phyloP scores from a whole-genome alignment of 2,888 invertebrate genomes.

The Pristionchus fissidentatus region DNA sequence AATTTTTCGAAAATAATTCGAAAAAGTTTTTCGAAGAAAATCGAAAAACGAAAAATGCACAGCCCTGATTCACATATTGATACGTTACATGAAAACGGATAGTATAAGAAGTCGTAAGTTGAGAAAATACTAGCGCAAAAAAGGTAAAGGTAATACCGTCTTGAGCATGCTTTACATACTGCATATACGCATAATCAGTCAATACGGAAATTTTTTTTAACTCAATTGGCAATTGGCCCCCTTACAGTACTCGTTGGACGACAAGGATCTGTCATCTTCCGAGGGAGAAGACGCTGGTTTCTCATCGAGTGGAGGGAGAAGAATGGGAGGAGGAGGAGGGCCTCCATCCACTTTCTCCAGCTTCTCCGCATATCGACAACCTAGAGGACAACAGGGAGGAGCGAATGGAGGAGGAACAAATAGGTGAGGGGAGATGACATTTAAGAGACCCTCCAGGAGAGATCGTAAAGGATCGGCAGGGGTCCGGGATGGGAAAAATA shows the following conservation, averaged over 20 bases:
- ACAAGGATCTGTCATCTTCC: slow-evolving; percentile 51
- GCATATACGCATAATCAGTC: not conserved
- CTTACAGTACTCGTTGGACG: slow-evolving; percentile 64
- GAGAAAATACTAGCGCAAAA: too few species aligned
- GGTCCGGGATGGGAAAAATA: too few species aligned
- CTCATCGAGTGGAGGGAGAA: slow-evolving; percentile 26
- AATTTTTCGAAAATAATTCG: too few species aligned
- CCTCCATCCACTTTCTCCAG: slow-evolving; percentile 41
- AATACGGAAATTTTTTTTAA: not conserved
- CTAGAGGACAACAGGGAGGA: slow-evolving; percentile 6
- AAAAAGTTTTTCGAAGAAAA: too few species aligned
- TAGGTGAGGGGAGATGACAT: too few species aligned
- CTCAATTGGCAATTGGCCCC: not conserved
- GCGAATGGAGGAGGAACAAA: slow-evolving; percentile 10
- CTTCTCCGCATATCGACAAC: slow-evolving; percentile 45
- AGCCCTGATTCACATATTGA: too few species aligned
- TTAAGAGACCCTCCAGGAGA: too few species aligned
- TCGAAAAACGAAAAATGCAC: too few species aligned
- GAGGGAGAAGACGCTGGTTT: slow-evolving; percentile 34
- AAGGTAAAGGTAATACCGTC: too few species aligned
- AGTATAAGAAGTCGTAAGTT: too few species aligned
- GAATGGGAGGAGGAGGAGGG: slow-evolving; percentile 9
- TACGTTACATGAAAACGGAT: too few species aligned
- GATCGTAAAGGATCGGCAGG: too few species aligned
- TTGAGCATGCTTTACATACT: not conserved